These are phyloP conservation scores for Redunca redunca DNA, from an alignment of 2,113 vertebrate genomes.

Conservation along the genomic window DNA sequence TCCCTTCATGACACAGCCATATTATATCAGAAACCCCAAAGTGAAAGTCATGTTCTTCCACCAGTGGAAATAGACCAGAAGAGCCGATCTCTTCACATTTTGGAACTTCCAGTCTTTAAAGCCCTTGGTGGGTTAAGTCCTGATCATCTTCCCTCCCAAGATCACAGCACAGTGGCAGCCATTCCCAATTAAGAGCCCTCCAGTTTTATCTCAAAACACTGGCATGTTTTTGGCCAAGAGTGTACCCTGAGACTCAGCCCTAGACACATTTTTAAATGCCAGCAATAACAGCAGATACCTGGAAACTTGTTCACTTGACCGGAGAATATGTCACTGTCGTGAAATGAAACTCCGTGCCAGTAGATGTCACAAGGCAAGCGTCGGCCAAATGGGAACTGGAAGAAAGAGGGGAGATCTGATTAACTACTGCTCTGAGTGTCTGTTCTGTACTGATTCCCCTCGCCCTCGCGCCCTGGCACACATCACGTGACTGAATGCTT, in stretches of 20 bases:
- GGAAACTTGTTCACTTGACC: slow-evolving; percentile 99
- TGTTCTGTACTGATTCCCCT: neutral
- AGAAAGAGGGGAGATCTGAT: neutral
- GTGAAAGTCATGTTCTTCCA: neutral
- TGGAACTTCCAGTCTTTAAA: neutral
- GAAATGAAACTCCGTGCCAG: slow-evolving; percentile 97
- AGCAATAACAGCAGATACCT: slow-evolving; percentile 81
- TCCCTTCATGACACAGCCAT: neutral
- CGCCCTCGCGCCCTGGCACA: rapidly evolving
- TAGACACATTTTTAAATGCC: neutral
- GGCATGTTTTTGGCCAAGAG: neutral
- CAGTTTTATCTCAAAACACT: neutral
- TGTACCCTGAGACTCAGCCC: neutral
- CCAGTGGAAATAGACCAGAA: neutral
- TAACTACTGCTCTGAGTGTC: neutral
- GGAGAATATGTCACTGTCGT: slow-evolving; percentile 92
- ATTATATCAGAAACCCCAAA: neutral
- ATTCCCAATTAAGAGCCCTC: neutral
- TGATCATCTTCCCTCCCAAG: neutral
- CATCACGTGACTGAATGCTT: neutral
- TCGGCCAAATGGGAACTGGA: slow-evolving; percentile 91
- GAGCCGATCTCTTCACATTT: neutral
- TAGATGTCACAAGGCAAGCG: slow-evolving; percentile 96
- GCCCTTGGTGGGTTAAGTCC: neutral
- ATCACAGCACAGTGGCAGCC: rapidly evolving